A percentile compares a stretch with the other conserved stretches of the same genome.
Conservation (phyloP, 1,140 invertebrate genomes). For the Papilio polytes region DNA sequence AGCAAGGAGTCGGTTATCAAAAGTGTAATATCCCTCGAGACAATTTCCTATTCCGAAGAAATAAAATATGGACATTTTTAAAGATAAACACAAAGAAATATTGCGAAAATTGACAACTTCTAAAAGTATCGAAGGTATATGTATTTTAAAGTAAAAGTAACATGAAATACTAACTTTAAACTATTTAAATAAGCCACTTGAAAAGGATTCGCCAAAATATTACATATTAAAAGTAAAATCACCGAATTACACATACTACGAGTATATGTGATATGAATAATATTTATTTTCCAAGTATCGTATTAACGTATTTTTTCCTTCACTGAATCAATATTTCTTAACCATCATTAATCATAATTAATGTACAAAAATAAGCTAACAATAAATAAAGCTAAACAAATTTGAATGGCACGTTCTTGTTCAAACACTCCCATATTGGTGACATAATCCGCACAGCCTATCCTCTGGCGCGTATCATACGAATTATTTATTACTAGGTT, state of each 20-base stretch:
- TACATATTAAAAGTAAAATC: no score
- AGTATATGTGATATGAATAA: neutral
- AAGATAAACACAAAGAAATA: constrained; percentile 16
- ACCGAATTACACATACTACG: no score
- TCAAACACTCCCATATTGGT: constrained; percentile 16
- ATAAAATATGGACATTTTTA: constrained; percentile 10
- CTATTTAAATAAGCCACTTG: no score
- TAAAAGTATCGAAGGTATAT: neutral
- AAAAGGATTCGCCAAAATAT: no score
- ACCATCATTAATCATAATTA: constrained; percentile 8
- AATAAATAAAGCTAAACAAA: constrained; percentile 23
- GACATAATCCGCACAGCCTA: constrained; percentile 9
- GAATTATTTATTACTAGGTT: neutral
- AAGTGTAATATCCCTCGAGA: neutral
- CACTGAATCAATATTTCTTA: neutral
- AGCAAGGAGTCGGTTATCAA: constrained; percentile 8
- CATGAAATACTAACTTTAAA: neutral
- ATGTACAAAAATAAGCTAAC: constrained; percentile 7
- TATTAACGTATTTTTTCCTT: neutral
- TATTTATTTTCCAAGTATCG: neutral
- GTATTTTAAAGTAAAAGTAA: neutral
- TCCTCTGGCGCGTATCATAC: neutral
- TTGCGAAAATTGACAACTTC: neutral
- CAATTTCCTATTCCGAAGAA: constrained; percentile 11
- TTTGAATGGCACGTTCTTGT: neutral